These are phyloP conservation scores for Psettodes erumei DNA, from an alignment of 2,113 vertebrate species.

Conservation along the genomic window DNA sequence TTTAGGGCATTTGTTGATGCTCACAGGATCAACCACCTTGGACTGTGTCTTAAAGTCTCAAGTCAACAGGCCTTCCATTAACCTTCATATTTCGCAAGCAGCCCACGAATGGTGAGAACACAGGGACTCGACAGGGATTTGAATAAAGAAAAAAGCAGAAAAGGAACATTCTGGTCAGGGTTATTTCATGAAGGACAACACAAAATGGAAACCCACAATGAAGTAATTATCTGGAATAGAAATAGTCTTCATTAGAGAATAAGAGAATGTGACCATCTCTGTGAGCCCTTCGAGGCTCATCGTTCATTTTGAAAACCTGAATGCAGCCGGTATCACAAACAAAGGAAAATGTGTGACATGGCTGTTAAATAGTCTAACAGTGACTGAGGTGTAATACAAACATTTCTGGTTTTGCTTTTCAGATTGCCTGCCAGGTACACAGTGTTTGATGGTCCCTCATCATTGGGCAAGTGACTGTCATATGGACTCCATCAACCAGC, in stretches of 20 bases:
- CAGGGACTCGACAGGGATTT: conserved; percentile 44
- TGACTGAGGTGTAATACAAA: conserved; percentile 1
- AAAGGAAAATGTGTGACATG: neutral
- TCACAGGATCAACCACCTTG: conserved; percentile 80
- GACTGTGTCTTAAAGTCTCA: conserved; percentile 67
- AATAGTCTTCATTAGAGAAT: neutral
- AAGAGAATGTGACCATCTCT: conserved; percentile 82
- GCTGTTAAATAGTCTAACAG: neutral
- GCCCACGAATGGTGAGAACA: conserved; percentile 82
- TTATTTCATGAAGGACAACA: conserved; percentile 75
- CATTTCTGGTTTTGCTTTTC: conserved; percentile 41
- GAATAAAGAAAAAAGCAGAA: conserved; percentile 13
- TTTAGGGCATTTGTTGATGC: conserved; percentile 79
- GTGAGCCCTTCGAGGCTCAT: conserved; percentile 75
- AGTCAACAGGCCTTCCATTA: conserved; percentile 77
- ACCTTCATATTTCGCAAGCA: conserved; percentile 83
- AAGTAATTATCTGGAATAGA: conserved; percentile 78
- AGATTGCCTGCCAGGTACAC: conserved; percentile 83
- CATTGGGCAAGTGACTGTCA: conserved; percentile 67
- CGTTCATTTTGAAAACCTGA: conserved; percentile 85
- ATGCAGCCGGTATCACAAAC: conserved; percentile 88
- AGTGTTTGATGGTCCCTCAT: conserved; percentile 68
- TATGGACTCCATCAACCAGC: conserved; percentile 85
- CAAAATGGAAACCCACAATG: conserved; percentile 78
- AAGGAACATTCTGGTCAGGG: neutral